These are phyloP conservation scores for Phenganax subtilis DNA, from an alignment of 92 coral and sea anemone genomes.

Conservation along the genomic window DNA sequence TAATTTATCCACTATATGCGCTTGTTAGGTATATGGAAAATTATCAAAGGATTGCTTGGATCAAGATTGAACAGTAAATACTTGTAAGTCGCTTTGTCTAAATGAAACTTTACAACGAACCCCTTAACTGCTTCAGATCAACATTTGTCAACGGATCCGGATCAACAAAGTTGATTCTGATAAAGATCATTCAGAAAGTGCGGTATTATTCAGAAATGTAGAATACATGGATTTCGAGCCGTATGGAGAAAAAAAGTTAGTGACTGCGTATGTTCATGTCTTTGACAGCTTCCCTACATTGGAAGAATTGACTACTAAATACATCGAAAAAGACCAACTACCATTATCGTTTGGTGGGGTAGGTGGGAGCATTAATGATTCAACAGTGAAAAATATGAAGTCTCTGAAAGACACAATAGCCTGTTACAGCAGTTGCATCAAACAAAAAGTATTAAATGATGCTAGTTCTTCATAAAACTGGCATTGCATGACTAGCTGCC, in stretches of 20 bases:
- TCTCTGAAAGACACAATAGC: neutral
- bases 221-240: too few species aligned
- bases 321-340: slow-evolving; percentile 5
- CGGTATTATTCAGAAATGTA: too few species aligned
- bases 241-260: too few species aligned
- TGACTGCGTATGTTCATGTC: too few species aligned
- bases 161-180: too few species aligned
- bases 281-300: neutral
- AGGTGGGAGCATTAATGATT: neutral
- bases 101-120: neutral
- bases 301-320: neutral
- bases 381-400: neutral
- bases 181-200: too few species aligned
- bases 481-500: too few species aligned
- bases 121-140: too few species aligned
- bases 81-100: neutral
- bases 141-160: too few species aligned
- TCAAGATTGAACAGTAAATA: slow-evolving; percentile 4
- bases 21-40: slow-evolving; percentile 6
- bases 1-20: neutral
- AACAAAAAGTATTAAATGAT: too few species aligned
- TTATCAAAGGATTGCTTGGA: slow-evolving; percentile 5
- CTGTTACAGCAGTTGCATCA: too few species aligned
- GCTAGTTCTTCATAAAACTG: too few species aligned
- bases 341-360: slow-evolving; percentile 7